A percentile compares a stretch with the other conserved stretches of the same genome.
Conservation (phyloP, 2,113 vertebrate species). For the Xenopus borealis region DNA sequence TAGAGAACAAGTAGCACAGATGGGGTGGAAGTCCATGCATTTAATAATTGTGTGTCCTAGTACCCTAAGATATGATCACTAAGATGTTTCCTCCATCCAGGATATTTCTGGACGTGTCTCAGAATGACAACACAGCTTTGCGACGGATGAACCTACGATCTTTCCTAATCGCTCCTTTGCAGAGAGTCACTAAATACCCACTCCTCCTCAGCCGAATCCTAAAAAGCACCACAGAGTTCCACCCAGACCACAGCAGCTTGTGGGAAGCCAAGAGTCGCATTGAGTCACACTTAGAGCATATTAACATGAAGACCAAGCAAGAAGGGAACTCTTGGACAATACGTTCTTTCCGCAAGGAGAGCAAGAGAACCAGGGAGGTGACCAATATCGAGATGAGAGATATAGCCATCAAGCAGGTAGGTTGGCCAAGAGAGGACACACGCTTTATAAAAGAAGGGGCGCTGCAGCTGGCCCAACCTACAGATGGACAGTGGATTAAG, state of each 20-base stretch:
- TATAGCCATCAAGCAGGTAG: conserved; percentile 80
- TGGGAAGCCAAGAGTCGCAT: conserved; percentile 86
- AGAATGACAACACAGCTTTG: conserved; percentile 87
- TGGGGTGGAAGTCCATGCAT: too few relatives aligned
- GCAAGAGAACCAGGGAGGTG: conserved; percentile 83
- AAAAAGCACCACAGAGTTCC: conserved; percentile 78
- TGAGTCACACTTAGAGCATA: conserved; percentile 89
- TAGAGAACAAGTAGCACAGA: too few relatives aligned
- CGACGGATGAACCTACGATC: conserved; percentile 88
- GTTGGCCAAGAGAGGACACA: conserved; percentile 81
- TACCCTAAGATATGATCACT: too few relatives aligned
- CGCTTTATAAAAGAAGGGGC: conserved; percentile 86
- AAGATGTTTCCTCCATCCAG: conserved; percentile 55
- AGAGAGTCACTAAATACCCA: conserved; percentile 88
- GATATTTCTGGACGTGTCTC: conserved; percentile 89
- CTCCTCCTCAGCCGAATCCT: conserved; percentile 84
- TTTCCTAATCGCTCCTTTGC: conserved; percentile 87
- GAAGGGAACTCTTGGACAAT: conserved; percentile 84
- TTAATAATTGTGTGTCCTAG: too few relatives aligned
- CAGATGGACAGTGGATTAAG: conserved; percentile 84
- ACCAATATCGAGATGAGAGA: conserved; percentile 87
- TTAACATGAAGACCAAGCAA: conserved; percentile 91
- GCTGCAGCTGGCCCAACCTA: conserved; percentile 82
- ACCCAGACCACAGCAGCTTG: conserved; percentile 78
- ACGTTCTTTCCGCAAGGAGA: conserved; percentile 84